Base-by-base conservation (phyloP, 1,140 invertebrate genomes). In the Ooceraea biroi region DNA sequence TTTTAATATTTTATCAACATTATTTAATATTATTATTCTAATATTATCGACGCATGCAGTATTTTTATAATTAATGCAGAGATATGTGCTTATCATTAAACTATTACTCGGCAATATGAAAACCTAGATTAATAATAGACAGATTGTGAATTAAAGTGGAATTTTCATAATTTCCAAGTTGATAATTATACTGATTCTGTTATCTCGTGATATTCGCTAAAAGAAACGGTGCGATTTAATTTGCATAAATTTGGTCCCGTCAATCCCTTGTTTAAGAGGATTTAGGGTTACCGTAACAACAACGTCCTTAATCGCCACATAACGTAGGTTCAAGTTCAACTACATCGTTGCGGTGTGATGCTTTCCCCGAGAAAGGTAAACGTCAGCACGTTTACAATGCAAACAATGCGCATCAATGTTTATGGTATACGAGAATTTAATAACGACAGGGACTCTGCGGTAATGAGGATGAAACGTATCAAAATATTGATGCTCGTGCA, bases 401-500 rank as follows among this genome's bases (percentile, higher is more conserved):
- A 87, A 87, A 84, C 86, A 87, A 46, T 76, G 80, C 69, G 66
- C 55, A 77, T 84, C 83, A 77, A 87, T 87, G 82, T 87, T 84
- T 87, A 87, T 76, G 52, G 27, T 80, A 80, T 71, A 80, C 36
- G 65, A 17, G 41, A 80, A 71, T 80, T 80, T 80, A 66, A 78
- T 68, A 80, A 80, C 76, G 65, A 71, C 50, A 46, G 41, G 50
- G 50, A 80, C 65, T 80, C 46, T 7, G 22, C 48, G 52, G 36
- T 80, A 71, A 80, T 80, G 76, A 80, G 50, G n/a, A 22, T 46
- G 65, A 80, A 78, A 69, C 50, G 8, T 58, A 57, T 58, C 11
- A 80, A 57, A 80, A 80, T 80, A 80, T 80, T 80, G 76, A 71
- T 80, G 36, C 36, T 78, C 5, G 61, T 17, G 48, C 12, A 25